A percentile compares a stretch with the other conserved stretches of the same genome.
Conservation (phyloP, 1,140 invertebrate species). For the Planococcus citri region DNA sequence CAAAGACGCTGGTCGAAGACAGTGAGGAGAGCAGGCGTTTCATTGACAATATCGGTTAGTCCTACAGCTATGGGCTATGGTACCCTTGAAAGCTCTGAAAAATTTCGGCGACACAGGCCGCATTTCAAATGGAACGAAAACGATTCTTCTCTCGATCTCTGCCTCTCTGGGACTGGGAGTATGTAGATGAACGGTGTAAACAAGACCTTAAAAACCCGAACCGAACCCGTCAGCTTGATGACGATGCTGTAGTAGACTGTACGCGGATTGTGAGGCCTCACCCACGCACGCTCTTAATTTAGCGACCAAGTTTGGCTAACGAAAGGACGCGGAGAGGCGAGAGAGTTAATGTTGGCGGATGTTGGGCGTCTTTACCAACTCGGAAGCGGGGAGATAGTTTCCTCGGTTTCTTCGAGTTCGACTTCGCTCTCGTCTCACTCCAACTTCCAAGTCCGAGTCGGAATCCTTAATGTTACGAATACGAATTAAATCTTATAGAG, state of each 20-base stretch:
- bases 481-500: background rate
- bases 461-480: background rate
- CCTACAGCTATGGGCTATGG: too few species aligned
- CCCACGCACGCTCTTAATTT: conserved; percentile 13
- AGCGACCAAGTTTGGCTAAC: conserved; percentile 19
- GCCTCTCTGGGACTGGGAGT: too few species aligned
- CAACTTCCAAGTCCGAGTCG: too few species aligned
- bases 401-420: background rate
- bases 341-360: background rate
- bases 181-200: too few species aligned
- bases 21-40: too few species aligned
- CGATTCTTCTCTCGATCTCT: too few species aligned
- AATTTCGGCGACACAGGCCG: too few species aligned
- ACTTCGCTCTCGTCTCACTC: too few species aligned
- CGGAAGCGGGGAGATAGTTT: conserved; percentile 1
- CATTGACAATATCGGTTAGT: too few species aligned
- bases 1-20: too few species aligned
- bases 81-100: too few species aligned
- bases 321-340: background rate
- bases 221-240: background rate
- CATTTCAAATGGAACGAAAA: too few species aligned
- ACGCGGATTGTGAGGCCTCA: background rate
- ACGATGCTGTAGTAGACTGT: background rate
- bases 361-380: background rate
- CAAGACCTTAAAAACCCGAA: background rate